Evolutionary conservation across 2,113 vertebrate genomes (phyloP).

Genomic region (Microtus pennsylvanicus): DNA sequence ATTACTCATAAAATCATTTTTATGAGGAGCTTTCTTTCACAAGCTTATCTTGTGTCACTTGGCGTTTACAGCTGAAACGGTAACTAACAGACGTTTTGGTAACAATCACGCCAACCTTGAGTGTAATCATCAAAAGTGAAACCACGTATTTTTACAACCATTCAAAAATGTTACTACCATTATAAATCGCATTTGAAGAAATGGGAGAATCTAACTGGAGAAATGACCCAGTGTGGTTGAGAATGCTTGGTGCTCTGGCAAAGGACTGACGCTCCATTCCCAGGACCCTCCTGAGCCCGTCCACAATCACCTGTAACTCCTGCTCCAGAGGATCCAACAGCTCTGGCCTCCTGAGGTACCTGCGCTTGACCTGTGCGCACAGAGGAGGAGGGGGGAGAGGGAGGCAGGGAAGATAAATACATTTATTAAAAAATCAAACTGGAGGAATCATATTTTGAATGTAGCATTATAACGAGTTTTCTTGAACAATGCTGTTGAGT

Average conservation of each 20-base stretch:
- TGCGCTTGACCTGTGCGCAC: not conserved
- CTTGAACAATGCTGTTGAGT: not conserved
- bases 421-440: not conserved
- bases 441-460: not conserved
- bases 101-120: not conserved
- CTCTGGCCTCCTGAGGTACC: not conserved
- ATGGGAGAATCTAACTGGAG: not conserved
- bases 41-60: not conserved
- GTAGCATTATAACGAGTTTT: not conserved
- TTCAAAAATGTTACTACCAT: not conserved
- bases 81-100: not conserved
- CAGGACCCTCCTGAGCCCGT: not conserved
- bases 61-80: not conserved
- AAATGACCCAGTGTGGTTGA: not conserved
- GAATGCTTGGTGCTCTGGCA: not conserved
- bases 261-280: not conserved
- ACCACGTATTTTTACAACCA: not conserved
- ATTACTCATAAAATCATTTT: not conserved
- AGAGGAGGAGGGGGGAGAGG: too few relatives aligned
- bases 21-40: not conserved
- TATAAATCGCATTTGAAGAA: constrained; percentile 26
- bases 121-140: not conserved
- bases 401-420: too few relatives aligned
- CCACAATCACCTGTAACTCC: not conserved
- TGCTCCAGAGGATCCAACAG: not conserved